These are phyloP conservation scores for Stercorarius parasiticus DNA, from an alignment of 2,113 vertebrate species.

Conservation along the genomic window DNA sequence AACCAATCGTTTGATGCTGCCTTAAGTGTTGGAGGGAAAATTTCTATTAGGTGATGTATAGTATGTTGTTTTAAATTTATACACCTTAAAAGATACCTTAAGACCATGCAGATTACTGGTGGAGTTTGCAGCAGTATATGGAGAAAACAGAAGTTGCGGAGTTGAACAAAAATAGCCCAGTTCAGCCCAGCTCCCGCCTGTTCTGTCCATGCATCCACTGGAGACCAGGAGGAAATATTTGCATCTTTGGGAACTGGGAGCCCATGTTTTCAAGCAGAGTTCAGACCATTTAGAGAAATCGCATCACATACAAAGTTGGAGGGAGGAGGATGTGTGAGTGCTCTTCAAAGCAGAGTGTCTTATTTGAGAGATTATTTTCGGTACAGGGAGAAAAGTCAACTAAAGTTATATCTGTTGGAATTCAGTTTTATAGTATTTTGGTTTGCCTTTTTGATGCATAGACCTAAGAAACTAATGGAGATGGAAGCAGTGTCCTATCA, in stretches of 20 bases:
- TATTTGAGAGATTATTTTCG: not conserved
- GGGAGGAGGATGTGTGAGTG: not conserved
- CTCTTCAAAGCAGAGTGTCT: not conserved
- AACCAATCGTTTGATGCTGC: constrained; percentile 54
- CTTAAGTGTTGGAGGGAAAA: constrained; percentile 68
- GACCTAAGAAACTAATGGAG: not conserved
- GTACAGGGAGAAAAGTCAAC: not conserved
- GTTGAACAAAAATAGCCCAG: not conserved
- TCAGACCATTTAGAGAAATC: not conserved
- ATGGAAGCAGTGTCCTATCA: not conserved
- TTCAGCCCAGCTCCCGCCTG: not conserved
- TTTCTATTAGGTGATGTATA: constrained; percentile 63
- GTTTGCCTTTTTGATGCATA: not conserved
- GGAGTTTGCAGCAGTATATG: constrained; percentile 9
- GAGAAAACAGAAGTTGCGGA: not conserved
- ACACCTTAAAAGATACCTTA: constrained; percentile 52
- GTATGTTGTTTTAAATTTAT: constrained; percentile 70
- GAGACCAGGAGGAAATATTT: not conserved
- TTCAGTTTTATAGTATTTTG: not conserved
- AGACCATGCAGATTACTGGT: constrained; percentile 34
- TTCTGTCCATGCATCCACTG: not conserved
- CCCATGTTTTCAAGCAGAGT: not conserved
- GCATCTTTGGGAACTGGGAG: not conserved
- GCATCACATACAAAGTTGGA: not conserved
- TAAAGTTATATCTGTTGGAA: not conserved